Evolutionary conservation across 1,140 invertebrate genomes (phyloP).

Genomic region (Zaprionus kolodkinae): DNA sequence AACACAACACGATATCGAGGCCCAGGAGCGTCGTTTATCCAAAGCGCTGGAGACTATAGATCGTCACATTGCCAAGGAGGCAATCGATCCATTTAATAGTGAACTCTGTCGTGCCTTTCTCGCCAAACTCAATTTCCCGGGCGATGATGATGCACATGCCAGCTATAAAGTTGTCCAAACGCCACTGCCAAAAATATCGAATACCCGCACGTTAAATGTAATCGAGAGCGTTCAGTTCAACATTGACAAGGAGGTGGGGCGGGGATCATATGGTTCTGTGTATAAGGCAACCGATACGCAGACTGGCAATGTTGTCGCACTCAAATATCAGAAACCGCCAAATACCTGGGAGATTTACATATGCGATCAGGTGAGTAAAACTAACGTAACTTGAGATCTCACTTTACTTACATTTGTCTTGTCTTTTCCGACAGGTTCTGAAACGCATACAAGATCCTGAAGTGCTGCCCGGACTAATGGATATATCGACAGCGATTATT

Average conservation of each 20-base stretch:
- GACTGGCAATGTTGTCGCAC: conserved; percentile 87
- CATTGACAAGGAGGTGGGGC: conserved; percentile 90
- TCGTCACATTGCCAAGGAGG: conserved; percentile 70
- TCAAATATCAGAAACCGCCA: conserved; percentile 91
- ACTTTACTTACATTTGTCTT: too few relatives aligned
- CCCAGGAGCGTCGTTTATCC: conserved; percentile 71
- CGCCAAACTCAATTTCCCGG: conserved; percentile 86
- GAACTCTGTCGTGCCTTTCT: conserved; percentile 86
- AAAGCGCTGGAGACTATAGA: conserved; percentile 79
- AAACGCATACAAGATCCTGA: conserved; percentile 66
- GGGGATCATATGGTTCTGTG: conserved; percentile 91
- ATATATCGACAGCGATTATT: conserved; percentile 88
- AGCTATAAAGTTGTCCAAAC: conserved; percentile 81
- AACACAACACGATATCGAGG: conserved; percentile 79
- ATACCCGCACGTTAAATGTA: conserved; percentile 84
- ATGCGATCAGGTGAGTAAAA: conserved; percentile 89
- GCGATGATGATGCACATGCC: conserved; percentile 69
- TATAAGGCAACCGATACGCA: conserved; percentile 86
- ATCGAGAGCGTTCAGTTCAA: conserved; percentile 87
- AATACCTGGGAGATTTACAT: conserved; percentile 94
- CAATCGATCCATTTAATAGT: conserved; percentile 86
- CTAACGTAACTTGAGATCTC: not conserved
- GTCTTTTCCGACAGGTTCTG: conserved; percentile 48
- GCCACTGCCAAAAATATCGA: conserved; percentile 84
- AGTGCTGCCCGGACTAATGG: conserved; percentile 88